Conservation (phyloP, 2,888 invertebrate species). For the Callosobruchus maculatus region DNA sequence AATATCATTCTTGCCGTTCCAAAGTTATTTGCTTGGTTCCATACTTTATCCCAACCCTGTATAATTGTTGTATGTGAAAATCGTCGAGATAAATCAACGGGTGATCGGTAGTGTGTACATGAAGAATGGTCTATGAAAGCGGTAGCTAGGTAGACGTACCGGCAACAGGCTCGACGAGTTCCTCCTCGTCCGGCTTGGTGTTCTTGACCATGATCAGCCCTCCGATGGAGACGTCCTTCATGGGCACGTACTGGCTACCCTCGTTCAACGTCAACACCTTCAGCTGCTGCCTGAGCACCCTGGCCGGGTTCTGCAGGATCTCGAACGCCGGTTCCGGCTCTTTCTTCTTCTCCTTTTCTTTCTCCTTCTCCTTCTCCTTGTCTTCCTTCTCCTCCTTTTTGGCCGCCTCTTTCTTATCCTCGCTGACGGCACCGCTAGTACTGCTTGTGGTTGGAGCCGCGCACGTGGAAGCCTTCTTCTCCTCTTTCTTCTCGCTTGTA, state of each 20-base stretch:
- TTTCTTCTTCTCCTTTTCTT: conserved; percentile 60
- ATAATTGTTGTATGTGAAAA: too few species aligned
- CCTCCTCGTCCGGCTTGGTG: conserved; percentile 71
- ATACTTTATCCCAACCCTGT: too few species aligned
- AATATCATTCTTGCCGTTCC: too few species aligned
- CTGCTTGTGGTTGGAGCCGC: conserved; percentile 47
- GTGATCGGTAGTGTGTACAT: too few species aligned
- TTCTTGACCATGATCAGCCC: conserved; percentile 95
- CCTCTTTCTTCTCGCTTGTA: conserved; percentile 53
- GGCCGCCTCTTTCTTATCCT: too few species aligned
- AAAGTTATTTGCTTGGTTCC: too few species aligned
- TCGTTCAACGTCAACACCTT: conserved; percentile 77
- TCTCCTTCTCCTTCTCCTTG: conserved; percentile 48
- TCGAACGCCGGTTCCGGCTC: conserved; percentile 93
- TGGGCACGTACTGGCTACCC: conserved; percentile 73
- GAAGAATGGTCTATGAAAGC: too few species aligned
- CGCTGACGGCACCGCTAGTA: too few species aligned
- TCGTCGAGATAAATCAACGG: too few species aligned
- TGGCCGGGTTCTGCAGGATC: conserved; percentile 89
- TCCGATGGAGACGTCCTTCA: conserved; percentile 91
- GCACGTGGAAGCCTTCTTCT: conserved; percentile 29
- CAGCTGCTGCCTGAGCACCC: conserved; percentile 88
- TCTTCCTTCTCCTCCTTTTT: conserved; percentile 47
- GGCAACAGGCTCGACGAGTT: conserved; percentile 89
- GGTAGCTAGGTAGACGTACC: conserved; percentile 44